Evolutionary conservation across 2,113 vertebrate genomes (phyloP), one percentile per base, ranked within the genome.

Genomic region (Tiliqua scincoides): DNA sequence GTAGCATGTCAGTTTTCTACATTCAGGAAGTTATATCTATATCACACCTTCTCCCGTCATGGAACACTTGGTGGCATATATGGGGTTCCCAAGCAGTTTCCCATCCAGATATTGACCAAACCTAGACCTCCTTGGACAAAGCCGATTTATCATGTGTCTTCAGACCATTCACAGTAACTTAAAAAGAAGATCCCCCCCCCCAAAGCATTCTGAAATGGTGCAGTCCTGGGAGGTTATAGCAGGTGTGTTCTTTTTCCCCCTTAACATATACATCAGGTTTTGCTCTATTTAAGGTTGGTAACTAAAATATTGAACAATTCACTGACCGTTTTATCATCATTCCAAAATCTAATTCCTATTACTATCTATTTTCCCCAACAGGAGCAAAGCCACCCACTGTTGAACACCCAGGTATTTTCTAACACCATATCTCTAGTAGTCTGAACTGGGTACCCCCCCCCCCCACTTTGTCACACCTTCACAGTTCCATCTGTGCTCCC

Each of bases 401-500:
- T 40, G 61, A 62, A 4, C 1, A 54, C 0, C 52, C 23, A 35
- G 68, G 3, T 2, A 20, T 75, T 89, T 71, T 63, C 40, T 7
- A 21, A 6, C 75, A 76, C 83, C 37, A 1, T 25, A 3, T 35
- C 74, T 82, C 9, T 57, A 48, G 32, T 27, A 17, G 12, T 68
- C 11, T 21, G 81, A 88, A 23, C 79, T 85, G 62, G 59, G 21
- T 10, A 17, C 43, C 7, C 17, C 63, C 40, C 37, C 2, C 25
- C 6, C 3, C 37, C 14, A 59, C 85, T 0, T 7, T 18, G 77
- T 90, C 85, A 1, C 57, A 97, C 96, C 97, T 97, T 96, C 78
- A 97, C 79, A 32, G 94, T 94, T 65, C 95, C 96, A 21, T 97
- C 95, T 67, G 93, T 85, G 88, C 96, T 96, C 12, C 95, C 93